Evolutionary conservation across 2,797 vertebrate species (phyloP).

Genomic region (Bufotes viridis): DNA sequence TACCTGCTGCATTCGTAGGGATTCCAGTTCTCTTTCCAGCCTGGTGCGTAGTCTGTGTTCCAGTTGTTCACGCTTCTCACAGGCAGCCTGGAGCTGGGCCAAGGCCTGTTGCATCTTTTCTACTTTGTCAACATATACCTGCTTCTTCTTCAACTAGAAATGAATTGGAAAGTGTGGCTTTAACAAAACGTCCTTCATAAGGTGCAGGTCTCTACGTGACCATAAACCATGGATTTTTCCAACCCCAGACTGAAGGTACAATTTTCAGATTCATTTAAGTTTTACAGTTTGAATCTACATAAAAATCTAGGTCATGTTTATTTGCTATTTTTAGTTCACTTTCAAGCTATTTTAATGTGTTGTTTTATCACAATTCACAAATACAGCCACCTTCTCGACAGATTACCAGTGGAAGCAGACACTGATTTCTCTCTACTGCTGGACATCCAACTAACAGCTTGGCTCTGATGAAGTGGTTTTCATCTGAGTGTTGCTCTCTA

Average conservation of each 20-base stretch:
- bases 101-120: constrained; percentile 97
- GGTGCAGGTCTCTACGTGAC: background rate
- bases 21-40: constrained; percentile 93
- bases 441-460: no score
- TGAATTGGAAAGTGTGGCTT: background rate
- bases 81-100: constrained; percentile 94
- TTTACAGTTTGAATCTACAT: background rate
- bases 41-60: constrained; percentile 91
- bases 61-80: constrained; percentile 96
- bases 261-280: background rate
- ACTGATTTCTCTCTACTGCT: no score
- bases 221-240: background rate
- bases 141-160: constrained; percentile 94
- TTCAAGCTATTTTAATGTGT: no score
- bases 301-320: background rate
- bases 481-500: no score
- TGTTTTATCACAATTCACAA: no score
- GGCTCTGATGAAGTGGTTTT: no score
- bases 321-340: no score
- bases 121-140: constrained; percentile 97
- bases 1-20: constrained; percentile 96
- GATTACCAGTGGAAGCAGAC: no score
- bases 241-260: background rate
- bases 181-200: background rate
- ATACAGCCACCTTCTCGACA: no score